Evolutionary conservation across 2,113 vertebrate species (phyloP), one percentile per base, ranked within the genome.

Genomic region (Alligator mississippiensis): DNA sequence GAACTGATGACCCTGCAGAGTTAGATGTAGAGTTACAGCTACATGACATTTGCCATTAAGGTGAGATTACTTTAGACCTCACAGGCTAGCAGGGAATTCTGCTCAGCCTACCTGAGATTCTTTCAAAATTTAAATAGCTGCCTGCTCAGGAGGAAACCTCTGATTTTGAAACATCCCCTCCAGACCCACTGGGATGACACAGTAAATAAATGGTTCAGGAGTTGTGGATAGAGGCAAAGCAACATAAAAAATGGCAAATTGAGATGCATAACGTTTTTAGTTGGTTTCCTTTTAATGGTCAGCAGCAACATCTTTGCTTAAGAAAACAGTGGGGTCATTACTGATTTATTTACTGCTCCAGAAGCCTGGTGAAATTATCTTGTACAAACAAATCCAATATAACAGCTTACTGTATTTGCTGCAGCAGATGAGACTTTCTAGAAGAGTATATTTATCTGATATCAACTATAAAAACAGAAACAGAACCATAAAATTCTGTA

Each of bases 341-440:
- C 59, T 77, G 54, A 80, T 92, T 94, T 93, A 85, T 30, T 92
- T 91, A 93, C 93, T 95, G 83, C 85, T 63, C 90, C 88, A 77
- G 83, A 80, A 61, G 79, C 62, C 88, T 86, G 84, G 80, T 54
- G 58, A 78, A 4, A 4, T 47, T 64, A 16, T 58, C 57, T 22
- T 30, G 24, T 66, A 78, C 38, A 84, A 81, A 60, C 87, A 93
- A 93, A 87, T 88, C 72, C 87, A 89, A 55, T 78, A 90, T 82
- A 92, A 89, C 72, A 76, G 28, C 9, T 66, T 18, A 38, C 47
- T 77, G 6, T 38, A 16, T 3, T 27, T 63, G 12, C 15, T 85
- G 30, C 68, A 55, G 60, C 70, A 61, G 11, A 9, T 55, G 25
- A 92, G 77, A 79, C 27, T 77, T 91, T 70, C 70, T 68, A 15